These are phyloP conservation scores for Pseudotriccus pelzelni DNA, from an alignment of 2,797 vertebrate genomes.

Conservation along the genomic window DNA sequence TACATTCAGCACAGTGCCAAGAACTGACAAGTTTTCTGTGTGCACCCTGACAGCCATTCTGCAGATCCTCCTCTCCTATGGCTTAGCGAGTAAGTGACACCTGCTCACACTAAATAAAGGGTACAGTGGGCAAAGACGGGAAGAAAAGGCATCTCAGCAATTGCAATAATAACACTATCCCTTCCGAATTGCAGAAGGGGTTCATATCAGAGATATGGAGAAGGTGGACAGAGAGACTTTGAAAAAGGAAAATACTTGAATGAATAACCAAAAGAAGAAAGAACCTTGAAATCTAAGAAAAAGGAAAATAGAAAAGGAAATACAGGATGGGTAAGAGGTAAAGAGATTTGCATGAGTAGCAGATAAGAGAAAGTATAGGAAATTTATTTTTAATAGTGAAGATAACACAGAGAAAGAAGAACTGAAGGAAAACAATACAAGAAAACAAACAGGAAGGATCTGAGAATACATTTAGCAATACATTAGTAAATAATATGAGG, in stretches of 20 bases:
- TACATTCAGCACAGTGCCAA: neutral
- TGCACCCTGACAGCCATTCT: neutral
- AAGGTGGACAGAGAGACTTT: neutral
- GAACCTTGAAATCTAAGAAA: neutral
- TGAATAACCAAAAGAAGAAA: neutral
- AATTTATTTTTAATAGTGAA: neutral
- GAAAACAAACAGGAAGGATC: neutral
- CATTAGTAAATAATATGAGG: neutral
- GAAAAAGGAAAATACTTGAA: neutral
- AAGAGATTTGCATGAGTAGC: neutral
- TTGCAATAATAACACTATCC: neutral
- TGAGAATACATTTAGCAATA: neutral
- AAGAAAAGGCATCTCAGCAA: neutral
- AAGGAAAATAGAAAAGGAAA: neutral
- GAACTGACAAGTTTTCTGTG: constrained; percentile 2
- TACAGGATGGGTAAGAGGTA: neutral
- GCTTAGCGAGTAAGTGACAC: neutral
- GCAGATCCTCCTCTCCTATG: neutral
- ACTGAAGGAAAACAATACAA: neutral
- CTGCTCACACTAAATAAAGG: neutral
- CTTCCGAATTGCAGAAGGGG: neutral
- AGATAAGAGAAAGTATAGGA: constrained; percentile 4
- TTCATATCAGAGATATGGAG: neutral
- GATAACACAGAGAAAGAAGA: neutral
- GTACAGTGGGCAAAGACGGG: neutral